Base-by-base conservation (phyloP, 2,113 vertebrate species). In the Chelonoidis abingdonii region DNA sequence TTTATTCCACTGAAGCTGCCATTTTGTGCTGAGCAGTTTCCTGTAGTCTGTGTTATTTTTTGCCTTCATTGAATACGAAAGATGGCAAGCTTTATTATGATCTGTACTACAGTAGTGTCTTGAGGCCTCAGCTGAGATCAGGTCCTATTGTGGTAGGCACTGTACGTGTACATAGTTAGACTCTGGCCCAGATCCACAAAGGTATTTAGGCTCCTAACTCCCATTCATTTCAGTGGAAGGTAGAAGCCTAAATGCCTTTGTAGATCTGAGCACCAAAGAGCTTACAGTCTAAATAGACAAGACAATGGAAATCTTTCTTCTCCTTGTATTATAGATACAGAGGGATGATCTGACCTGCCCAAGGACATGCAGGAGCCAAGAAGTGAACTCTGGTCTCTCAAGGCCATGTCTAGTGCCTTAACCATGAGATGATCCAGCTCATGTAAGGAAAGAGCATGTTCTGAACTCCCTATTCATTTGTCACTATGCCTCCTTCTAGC, bases 21-120 rank as follows among this genome's bases (percentile, higher is more conserved):
- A 92, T 97, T 96, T 97, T 98, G 89, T 96, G 94, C 95, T 97
- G 96, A 97, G 96, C 92, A 87, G 87, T 96, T 97, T 94, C 83
- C 87, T 94, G 92, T 92, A 80, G 29, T 85, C 88, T 91, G 87
- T 93, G 91, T 84, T 82, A 93, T 41, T 91, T 88, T 97, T 83
- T 82, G 79, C 92, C 62, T 89, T 96, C 89, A 96, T 95, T 96
- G 92, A 80, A 86, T 80, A 88, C 9, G 38, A 50, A 47, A 93
- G 94, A 96, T 88, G 96, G 84, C 49, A 96, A 93, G 88, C 93
- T 97, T 95, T 91, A 96, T 96, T 96, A 97, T 94, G 91, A 95
- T 93, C 89, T 90, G 93, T 80, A 86, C 88, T 79, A 83, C 2
- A 89, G 52, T 93, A 95, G 96, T 94, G 91, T 97, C 96, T 94